Evolutionary conservation across 1,140 invertebrate species (phyloP).

Genomic region (Bombus pyrosoma): DNA sequence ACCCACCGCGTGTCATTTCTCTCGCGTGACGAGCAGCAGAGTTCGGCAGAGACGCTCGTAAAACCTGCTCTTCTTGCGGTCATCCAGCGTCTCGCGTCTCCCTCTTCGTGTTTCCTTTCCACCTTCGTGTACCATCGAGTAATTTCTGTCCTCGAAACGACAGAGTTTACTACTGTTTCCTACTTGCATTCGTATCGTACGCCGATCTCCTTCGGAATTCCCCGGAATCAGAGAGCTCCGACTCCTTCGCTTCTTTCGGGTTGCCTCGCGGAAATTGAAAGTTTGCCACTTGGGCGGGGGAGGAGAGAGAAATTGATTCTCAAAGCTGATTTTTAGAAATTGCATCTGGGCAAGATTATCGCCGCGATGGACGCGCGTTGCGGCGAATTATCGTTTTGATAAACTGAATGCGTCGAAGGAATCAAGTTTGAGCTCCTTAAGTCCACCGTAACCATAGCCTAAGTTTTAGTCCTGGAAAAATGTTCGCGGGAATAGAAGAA

Average conservation of each 20-base stretch:
- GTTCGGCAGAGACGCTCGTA: conserved; percentile 72
- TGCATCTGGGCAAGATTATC: too few species aligned
- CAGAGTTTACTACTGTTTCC: conserved; percentile 23
- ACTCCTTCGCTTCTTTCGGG: too few species aligned
- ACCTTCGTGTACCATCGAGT: conserved; percentile 28
- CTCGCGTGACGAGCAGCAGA: conserved; percentile 70
- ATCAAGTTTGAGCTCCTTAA: too few species aligned
- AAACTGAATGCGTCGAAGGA: too few species aligned
- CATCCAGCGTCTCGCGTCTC: conserved; percentile 48
- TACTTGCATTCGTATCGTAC: conserved; percentile 29
- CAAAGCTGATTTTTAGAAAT: too few species aligned
- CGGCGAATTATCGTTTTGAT: too few species aligned
- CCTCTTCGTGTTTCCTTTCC: neutral
- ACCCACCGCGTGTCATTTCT: conserved; percentile 54
- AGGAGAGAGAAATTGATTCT: too few species aligned
- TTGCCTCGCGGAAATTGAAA: neutral
- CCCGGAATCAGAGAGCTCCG: too few species aligned
- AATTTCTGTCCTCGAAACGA: conserved; percentile 44
- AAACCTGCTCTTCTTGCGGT: conserved; percentile 72
- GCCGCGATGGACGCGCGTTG: too few species aligned
- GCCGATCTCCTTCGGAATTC: neutral
- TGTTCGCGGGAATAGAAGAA: too few species aligned
- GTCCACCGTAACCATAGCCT: too few species aligned
- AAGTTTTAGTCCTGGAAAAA: too few species aligned
- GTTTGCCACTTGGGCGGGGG: neutral